These are phyloP conservation scores for Campoplex capitator DNA, from an alignment of 2,888 invertebrate species.

Conservation along the genomic window DNA sequence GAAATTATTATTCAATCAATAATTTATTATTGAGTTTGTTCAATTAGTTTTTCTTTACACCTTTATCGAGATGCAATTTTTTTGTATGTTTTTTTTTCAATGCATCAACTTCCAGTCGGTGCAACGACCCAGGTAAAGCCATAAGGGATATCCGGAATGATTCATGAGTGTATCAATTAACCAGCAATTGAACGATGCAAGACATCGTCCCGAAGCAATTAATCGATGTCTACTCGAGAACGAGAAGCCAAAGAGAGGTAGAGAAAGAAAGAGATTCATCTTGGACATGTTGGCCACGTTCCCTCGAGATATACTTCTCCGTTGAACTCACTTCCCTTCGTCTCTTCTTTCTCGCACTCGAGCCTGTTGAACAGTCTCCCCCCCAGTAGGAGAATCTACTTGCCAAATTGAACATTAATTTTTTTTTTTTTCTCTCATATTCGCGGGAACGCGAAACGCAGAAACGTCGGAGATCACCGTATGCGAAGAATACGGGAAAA, in stretches of 20 bases:
- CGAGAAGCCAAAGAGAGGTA: background rate
- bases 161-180: slow-evolving; percentile 63
- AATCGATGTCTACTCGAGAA: slow-evolving; percentile 45
- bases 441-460: slow-evolving; percentile 14
- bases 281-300: slow-evolving; percentile 38
- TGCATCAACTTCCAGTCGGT: slow-evolving; percentile 12
- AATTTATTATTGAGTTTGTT: background rate
- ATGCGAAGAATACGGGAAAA: background rate
- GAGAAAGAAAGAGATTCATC: slow-evolving; percentile 9
- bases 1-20: background rate
- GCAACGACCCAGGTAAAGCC: slow-evolving; percentile 43
- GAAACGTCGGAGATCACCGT: background rate
- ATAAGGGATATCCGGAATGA: slow-evolving; percentile 61
- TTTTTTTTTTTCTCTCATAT: background rate
- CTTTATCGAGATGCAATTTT: background rate
- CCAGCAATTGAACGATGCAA: slow-evolving; percentile 54
- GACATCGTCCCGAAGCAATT: slow-evolving; percentile 59
- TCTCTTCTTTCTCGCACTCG: slow-evolving; percentile 23
- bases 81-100: background rate
- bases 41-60: background rate
- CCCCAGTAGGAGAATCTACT: slow-evolving; percentile 34
- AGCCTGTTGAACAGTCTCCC: background rate
- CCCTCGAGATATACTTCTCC: slow-evolving; percentile 43
- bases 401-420: slow-evolving; percentile 28
- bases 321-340: background rate